These are phyloP conservation scores for Cheilosia grossa DNA, from an alignment of 2,888 invertebrate genomes.

Conservation along the genomic window DNA sequence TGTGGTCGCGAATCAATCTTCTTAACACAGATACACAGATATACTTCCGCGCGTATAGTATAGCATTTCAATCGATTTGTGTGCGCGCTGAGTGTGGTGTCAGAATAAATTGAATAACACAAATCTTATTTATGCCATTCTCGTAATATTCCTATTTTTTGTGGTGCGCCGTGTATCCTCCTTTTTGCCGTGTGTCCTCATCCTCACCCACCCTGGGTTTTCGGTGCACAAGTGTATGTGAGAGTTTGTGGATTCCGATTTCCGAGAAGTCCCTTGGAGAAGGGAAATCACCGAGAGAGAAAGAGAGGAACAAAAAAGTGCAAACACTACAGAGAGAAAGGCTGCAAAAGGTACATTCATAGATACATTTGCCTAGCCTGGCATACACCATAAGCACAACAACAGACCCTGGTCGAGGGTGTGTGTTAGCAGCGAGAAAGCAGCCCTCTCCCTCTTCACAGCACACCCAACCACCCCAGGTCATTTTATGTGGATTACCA, in stretches of 20 bases:
- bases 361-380: conserved; percentile 51
- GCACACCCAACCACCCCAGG: conserved; percentile 28
- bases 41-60: conserved; percentile 21
- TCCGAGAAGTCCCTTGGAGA: conserved; percentile 32
- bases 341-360: conserved; percentile 69
- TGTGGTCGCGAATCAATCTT: conserved; percentile 69
- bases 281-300: conserved; percentile 35
- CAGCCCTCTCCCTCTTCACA: conserved; percentile 6
- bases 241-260: conserved; percentile 24
- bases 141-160: conserved; percentile 47
- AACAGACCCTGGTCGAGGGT: conserved; percentile 14
- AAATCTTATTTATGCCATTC: conserved; percentile 61
- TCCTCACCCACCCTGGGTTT: neutral
- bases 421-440: conserved; percentile 9
- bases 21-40: conserved; percentile 66
- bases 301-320: conserved; percentile 51
- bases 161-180: conserved; percentile 28
- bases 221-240: conserved; percentile 27
- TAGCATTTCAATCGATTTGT: conserved; percentile 59
- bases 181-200: conserved; percentile 11
- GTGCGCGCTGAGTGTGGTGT: conserved; percentile 16
- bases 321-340: conserved; percentile 61
- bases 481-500: conserved; percentile 74
- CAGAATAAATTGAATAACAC: conserved; percentile 61
- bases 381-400: conserved; percentile 24